A percentile compares a stretch with the other conserved stretches of the same genome.
These are phyloP conservation scores for Heliconius erato DNA, from an alignment of 2,888 invertebrate genomes.

Conservation along the genomic window DNA sequence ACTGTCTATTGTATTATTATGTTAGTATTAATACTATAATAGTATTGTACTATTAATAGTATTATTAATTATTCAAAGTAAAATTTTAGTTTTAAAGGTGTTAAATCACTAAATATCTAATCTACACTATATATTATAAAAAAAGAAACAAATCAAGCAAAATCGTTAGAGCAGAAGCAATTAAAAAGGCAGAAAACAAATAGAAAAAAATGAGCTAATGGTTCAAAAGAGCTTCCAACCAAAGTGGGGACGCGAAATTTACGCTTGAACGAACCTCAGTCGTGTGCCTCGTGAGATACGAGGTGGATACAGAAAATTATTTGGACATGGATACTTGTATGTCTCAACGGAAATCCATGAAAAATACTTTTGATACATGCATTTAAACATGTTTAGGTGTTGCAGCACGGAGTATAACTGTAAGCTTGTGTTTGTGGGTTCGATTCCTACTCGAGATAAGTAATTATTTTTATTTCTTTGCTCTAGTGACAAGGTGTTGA, in stretches of 20 bases:
- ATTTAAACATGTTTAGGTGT: neutral
- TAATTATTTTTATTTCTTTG: no score
- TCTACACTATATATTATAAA: neutral
- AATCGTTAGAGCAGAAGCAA: neutral
- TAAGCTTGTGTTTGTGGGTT: neutral
- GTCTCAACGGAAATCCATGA: neutral
- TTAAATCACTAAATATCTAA: neutral
- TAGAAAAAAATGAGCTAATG: neutral
- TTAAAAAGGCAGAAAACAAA: constrained; percentile 1
- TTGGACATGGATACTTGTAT: neutral
- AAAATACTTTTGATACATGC: neutral
- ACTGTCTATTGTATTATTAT: neutral
- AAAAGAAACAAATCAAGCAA: neutral
- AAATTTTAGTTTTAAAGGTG: neutral
- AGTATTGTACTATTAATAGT: no score
- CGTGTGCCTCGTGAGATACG: neutral
- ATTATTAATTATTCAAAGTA: neutral
- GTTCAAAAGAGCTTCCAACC: neutral
- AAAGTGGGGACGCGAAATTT: neutral
- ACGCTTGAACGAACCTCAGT: neutral
- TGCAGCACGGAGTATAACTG: neutral
- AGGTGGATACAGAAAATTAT: constrained; percentile 2
- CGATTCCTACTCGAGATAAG: neutral
- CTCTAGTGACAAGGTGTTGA: neutral
- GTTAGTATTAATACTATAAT: no score